phyloP scores from a whole-genome alignment of 2,888 invertebrate species.

The Andrena flavipes region DNA sequence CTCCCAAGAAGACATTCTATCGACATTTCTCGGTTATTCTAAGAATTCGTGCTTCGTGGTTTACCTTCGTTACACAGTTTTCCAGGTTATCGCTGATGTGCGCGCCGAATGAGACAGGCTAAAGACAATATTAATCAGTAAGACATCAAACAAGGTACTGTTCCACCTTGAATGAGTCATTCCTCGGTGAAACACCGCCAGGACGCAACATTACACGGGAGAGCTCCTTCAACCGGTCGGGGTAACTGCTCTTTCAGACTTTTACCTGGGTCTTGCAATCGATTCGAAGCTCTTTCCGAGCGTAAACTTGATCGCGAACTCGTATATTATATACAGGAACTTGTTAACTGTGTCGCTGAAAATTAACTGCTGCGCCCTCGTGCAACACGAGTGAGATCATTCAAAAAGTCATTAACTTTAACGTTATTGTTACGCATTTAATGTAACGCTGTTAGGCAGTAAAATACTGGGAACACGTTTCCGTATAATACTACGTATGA shows the following conservation, averaged over 20 bases:
- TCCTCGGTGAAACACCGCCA: constrained; percentile 45
- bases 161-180: constrained; percentile 57
- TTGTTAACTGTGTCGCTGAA: neutral
- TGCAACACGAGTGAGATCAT: neutral
- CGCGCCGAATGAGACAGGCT: neutral
- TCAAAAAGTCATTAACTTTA: neutral
- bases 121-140: constrained; percentile 11
- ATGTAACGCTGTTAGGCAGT: neutral
- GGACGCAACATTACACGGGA: constrained; percentile 31
- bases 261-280: constrained; percentile 47
- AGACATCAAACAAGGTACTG: constrained; percentile 46
- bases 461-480: neutral
- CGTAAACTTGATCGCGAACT: neutral
- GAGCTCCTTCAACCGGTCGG: constrained; percentile 53
- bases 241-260: constrained; percentile 57
- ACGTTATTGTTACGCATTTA: neutral
- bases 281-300: neutral
- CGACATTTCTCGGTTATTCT: neutral
- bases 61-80: neutral
- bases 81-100: neutral
- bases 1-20: no score
- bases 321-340: no score
- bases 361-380: neutral
- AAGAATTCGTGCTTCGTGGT: neutral
- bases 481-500: no score